A percentile compares a stretch with the other conserved stretches of the same genome.
These are phyloP conservation scores for Phymorhynchus buccinoides DNA, from an alignment of 1,140 invertebrate species.

Conservation along the genomic window DNA sequence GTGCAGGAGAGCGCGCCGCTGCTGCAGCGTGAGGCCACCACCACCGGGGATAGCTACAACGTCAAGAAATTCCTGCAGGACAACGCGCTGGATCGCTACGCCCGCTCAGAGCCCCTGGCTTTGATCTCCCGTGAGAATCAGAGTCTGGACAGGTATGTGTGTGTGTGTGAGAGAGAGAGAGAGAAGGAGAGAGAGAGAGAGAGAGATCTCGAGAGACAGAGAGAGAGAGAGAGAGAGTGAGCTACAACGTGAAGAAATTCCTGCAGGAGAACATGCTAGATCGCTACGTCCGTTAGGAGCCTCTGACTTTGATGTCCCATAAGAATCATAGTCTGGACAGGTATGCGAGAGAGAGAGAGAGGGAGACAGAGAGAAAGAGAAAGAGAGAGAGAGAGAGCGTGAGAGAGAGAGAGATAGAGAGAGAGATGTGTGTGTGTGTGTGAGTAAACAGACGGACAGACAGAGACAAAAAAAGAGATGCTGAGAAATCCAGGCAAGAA, in stretches of 20 bases:
- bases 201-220: no score
- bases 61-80: constrained; percentile 71
- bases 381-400: no score
- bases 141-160: constrained; percentile 56
- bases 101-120: constrained; percentile 61
- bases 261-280: constrained; percentile 67
- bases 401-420: no score
- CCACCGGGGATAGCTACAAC: constrained; percentile 67
- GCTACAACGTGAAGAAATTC: constrained; percentile 70
- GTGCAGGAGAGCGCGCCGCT: constrained; percentile 65
- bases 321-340: constrained; percentile 66
- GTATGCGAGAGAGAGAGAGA: constrained; percentile 14
- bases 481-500: no score
- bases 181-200: not conserved
- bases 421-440: no score
- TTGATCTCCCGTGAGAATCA: constrained; percentile 69
- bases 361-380: no score
- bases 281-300: constrained; percentile 61
- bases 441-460: no score
- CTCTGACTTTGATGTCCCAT: constrained; percentile 62
- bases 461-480: no score
- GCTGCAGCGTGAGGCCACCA: constrained; percentile 62
- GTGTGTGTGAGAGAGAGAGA: not conserved
- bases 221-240: no score
- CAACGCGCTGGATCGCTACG: constrained; percentile 55